These are phyloP conservation scores for Bombus consobrinus DNA, from an alignment of 1,140 invertebrate genomes.

Conservation along the genomic window DNA sequence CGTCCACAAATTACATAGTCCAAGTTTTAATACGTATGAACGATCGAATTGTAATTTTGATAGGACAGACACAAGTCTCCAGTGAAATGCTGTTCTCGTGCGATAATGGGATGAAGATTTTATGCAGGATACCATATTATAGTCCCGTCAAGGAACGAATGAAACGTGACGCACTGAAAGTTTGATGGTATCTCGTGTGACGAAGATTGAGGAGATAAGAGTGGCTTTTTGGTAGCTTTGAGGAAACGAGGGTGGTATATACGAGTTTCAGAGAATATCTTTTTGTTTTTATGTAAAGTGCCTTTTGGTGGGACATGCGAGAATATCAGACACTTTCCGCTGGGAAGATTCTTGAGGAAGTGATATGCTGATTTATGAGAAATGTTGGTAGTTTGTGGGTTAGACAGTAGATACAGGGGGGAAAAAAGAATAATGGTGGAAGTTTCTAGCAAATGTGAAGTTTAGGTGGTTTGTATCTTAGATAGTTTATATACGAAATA, in stretches of 20 bases:
- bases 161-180: neutral
- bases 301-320: neutral
- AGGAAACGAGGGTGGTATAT: neutral
- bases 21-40: neutral
- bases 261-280: neutral
- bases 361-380: slow-evolving; percentile 7
- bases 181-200: neutral
- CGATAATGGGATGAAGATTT: neutral
- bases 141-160: neutral
- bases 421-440: neutral
- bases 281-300: neutral
- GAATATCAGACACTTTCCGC: neutral
- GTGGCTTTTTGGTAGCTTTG: neutral
- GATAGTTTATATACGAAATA: too few species aligned
- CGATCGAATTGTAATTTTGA: slow-evolving; percentile 24
- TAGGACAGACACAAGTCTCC: too few species aligned
- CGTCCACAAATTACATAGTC: neutral
- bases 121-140: neutral
- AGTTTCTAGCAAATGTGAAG: neutral
- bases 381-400: neutral
- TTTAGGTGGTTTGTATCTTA: too few species aligned
- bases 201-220: neutral
- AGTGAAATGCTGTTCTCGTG: neutral
- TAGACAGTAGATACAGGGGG: too few species aligned
- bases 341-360: neutral